Evolutionary conservation across 2,113 vertebrate species (phyloP), one percentile per base, ranked within the genome.

Genomic region (Phalacrocorax brasilianus): DNA sequence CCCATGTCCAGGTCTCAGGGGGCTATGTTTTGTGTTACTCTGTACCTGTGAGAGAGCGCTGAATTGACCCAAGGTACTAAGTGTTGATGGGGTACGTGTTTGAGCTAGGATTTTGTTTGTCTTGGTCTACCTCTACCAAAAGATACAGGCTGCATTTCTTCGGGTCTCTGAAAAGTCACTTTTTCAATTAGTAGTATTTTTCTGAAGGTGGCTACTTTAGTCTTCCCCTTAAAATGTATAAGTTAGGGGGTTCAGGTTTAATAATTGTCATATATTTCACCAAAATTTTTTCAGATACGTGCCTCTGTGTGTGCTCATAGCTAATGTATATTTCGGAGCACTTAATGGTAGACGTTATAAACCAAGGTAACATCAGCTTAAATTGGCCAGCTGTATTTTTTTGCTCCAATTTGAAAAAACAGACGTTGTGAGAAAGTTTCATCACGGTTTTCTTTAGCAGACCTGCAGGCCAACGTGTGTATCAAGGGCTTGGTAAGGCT

Each of bases 1-100:
- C 24, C 70, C 9, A 17, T 27, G 47, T 26, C 47, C 11, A 2
- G 11, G n/a, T 73, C 42, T 32, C 12, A 23, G 32, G 40, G 52
- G 9, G 4, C 13, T 61, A 4, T 59, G 30, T 9, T 87, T 42
- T 62, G 53, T 56, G 28, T 49, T 52, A 4, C 27, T 62, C 19
- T 35, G 9, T 27, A 13, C 3, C 4, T 40, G 26, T 56, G 16
- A 14, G 49, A 14, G 55, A 42, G 30, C 14, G 68, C 55, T 92
- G 89, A 59, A 35, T 14, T 35, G 68, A 33, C 24, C 76, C 9
- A 6, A 38, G 30, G 58, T 55, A 7, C 3, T 12, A 45, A 81
- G 44, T 0, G 8, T 6, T 56, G 65, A 35, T 22, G 20, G 38
- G 59, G 14, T 44, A 47, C 0, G 1, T 52, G 33, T 55, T 50